A percentile compares a stretch with the other conserved stretches of the same genome.
Evolutionary conservation across 2,888 invertebrate genomes (phyloP).

Genomic region (Dendrolimus houi): DNA sequence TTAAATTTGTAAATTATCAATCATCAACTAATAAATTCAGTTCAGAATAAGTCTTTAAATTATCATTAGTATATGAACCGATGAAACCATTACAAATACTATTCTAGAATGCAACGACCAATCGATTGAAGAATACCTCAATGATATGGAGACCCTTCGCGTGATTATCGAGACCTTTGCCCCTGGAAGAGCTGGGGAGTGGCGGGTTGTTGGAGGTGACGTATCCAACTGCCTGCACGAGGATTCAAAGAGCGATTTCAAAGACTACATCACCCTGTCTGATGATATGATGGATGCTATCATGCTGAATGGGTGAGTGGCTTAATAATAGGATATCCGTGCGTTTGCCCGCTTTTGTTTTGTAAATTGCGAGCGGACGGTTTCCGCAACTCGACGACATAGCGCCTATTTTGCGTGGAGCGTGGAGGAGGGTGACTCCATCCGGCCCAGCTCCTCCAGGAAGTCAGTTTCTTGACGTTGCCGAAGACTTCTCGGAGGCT

Average conservation of each 20-base stretch:
- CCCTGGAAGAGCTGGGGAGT: constrained; percentile 56
- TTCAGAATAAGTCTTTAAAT: too few species aligned
- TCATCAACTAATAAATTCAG: too few species aligned
- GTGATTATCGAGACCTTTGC: constrained; percentile 81
- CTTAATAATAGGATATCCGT: neutral
- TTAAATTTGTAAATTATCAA: too few species aligned
- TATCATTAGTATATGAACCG: too few species aligned
- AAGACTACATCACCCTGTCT: constrained; percentile 72
- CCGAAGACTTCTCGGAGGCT: too few species aligned
- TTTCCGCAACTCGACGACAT: too few species aligned
- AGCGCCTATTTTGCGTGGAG: too few species aligned
- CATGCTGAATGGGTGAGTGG: constrained; percentile 83
- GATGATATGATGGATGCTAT: constrained; percentile 79
- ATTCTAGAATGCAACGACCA: constrained; percentile 68
- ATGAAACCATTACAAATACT: constrained; percentile 9
- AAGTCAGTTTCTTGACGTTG: too few species aligned
- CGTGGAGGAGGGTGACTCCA: too few species aligned
- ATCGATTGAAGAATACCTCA: constrained; percentile 74
- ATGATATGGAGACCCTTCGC: constrained; percentile 78
- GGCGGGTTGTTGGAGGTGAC: constrained; percentile 80
- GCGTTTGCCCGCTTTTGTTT: too few species aligned
- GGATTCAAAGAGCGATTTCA: constrained; percentile 72
- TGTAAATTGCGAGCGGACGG: too few species aligned
- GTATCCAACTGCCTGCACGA: constrained; percentile 67
- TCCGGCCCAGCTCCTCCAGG: too few species aligned